A percentile compares a stretch with the other conserved stretches of the same genome.
phyloP scores from a whole-genome alignment of 2,797 vertebrate species.

The Luscinia luscinia region DNA sequence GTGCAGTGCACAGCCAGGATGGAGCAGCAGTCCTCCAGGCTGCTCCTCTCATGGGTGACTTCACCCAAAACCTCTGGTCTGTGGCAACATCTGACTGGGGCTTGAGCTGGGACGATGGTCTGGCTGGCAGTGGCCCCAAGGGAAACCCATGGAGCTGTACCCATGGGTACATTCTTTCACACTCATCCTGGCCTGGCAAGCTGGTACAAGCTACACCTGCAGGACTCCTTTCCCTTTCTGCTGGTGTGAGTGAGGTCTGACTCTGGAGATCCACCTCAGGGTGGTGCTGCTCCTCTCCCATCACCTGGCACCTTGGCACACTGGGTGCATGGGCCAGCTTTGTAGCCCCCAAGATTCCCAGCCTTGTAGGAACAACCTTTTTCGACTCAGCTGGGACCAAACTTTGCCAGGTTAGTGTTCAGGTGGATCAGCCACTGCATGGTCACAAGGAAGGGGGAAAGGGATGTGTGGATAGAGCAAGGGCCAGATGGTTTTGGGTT shows the following conservation, averaged over 20 bases:
- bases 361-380: not conserved
- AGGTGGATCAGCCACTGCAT: not conserved
- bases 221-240: slow-evolving; percentile 3
- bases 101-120: fast-evolving
- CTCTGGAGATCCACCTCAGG: not conserved
- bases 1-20: not conserved
- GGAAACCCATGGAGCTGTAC: not conserved
- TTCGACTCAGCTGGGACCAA: not conserved
- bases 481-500: not conserved
- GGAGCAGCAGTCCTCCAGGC: not conserved
- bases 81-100: not conserved
- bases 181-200: slow-evolving; percentile 39
- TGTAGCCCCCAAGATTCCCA: not conserved
- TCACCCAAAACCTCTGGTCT: not conserved
- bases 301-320: not conserved
- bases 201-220: slow-evolving; percentile 35
- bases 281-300: not conserved
- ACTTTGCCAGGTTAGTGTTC: not conserved
- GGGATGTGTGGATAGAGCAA: no score
- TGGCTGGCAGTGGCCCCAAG: not conserved
- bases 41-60: not conserved
- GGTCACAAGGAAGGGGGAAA: not conserved
- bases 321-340: not conserved
- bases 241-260: not conserved
- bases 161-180: slow-evolving; percentile 6